Evolutionary conservation across 1,140 invertebrate species (phyloP), one percentile per base, ranked within the genome.

Genomic region (Cydia pomonella): DNA sequence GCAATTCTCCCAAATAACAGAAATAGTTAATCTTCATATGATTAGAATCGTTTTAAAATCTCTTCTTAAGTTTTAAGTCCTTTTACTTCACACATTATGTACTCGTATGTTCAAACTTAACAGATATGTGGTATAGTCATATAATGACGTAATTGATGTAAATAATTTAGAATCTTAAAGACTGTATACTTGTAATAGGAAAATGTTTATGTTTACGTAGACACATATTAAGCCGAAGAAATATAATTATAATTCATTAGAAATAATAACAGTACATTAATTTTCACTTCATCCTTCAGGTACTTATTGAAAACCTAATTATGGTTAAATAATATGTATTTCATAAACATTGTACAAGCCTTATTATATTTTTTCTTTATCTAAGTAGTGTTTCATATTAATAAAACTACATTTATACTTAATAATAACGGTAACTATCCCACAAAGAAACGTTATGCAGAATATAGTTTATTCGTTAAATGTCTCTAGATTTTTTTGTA

Each of bases 81-180:
- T 21, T 69, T 25, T 69, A 29, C 12, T 66, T 66, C 63, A 66
- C 64, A 69, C 64, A 33, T 23, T 53, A 53, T 21, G 1, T 44
- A 44, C 41, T 44, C 41, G 21, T 50, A 50, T 73, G 33, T 50
- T 69, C 64, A 38, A 38, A 63, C 33, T 16, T 69, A 74, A 25
- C 27, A 63, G n/a, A 73, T 21, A 5, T 75, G 74, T 73, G 29
- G 53, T 18, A 18, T 25, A 25, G 73, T 73, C 47, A 73, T 62
- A 38, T 25, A 88, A 89, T 89, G 87, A 76, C 84, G 29, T 69
- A 73, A 77, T 82, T 79, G 83, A 77, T 88, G 84, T 89, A 87
- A 81, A 89, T 88, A 91, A 78, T 82, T 82, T 91, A 91, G 89
- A 80, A 87, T 84, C 81, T 85, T 86, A 87, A 91, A 91, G 87